A percentile compares a stretch with the other conserved stretches of the same genome.
Evolutionary conservation across 2,888 invertebrate species (phyloP).

Genomic region (Andrena marginata): DNA sequence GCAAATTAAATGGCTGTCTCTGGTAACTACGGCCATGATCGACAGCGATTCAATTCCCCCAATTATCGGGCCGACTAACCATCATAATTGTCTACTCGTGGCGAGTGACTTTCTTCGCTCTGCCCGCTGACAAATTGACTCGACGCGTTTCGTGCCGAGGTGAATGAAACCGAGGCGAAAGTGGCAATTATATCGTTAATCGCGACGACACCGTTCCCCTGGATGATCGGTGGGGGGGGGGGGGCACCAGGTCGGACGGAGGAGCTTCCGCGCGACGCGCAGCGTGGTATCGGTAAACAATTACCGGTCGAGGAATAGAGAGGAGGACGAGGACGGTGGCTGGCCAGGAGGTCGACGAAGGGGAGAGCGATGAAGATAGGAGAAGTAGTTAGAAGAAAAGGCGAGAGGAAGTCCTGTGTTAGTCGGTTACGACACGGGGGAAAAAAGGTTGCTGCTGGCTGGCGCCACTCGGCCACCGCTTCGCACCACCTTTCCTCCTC

Average conservation of each 20-base stretch:
- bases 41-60: slow-evolving; percentile 52
- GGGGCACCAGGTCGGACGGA: not conserved
- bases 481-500: slow-evolving; percentile 29
- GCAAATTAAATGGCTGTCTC: slow-evolving; percentile 54
- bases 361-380: not conserved
- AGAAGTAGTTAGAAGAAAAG: slow-evolving; percentile 19
- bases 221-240: not conserved
- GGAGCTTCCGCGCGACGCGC: not conserved
- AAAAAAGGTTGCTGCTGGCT: slow-evolving; percentile 37
- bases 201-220: not conserved
- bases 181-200: not conserved
- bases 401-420: slow-evolving; percentile 42
- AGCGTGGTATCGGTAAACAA: slow-evolving; percentile 6
- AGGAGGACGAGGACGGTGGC: not conserved
- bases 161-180: not conserved
- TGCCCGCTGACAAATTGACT: not conserved
- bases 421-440: slow-evolving; percentile 28
- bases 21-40: slow-evolving; percentile 39
- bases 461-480: slow-evolving; percentile 52
- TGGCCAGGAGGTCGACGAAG: slow-evolving; percentile 7
- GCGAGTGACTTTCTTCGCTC: not conserved
- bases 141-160: not conserved
- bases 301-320: not conserved
- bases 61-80: slow-evolving; percentile 31
- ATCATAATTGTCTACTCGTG: slow-evolving; percentile 19